A percentile compares a stretch with the other conserved stretches of the same genome.
phyloP scores from a whole-genome alignment of 2,888 invertebrate genomes.

The Sepiola atlantica region DNA sequence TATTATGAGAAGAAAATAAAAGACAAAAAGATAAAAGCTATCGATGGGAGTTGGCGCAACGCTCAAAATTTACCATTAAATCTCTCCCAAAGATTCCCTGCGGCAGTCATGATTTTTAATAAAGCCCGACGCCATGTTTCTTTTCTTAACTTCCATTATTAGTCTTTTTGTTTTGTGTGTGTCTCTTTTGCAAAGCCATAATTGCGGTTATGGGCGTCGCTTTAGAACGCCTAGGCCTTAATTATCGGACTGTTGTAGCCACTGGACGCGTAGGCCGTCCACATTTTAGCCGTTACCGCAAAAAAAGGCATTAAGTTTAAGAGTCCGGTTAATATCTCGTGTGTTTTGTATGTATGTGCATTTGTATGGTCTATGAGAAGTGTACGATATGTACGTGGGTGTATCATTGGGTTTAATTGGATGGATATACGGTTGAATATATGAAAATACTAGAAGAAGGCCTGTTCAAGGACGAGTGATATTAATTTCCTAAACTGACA shows the following conservation, averaged over 20 bases:
- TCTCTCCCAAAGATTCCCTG: neutral
- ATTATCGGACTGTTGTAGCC: neutral
- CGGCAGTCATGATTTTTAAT: slow-evolving; percentile 14
- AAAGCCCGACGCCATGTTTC: neutral
- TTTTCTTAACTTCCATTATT: neutral
- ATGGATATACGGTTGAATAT: too few relatives aligned
- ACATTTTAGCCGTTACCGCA: neutral
- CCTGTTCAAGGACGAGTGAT: too few relatives aligned
- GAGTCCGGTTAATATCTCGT: neutral
- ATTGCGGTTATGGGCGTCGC: slow-evolving; percentile 32
- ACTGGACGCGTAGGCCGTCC: neutral
- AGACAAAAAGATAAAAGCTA: neutral
- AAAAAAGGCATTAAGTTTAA: neutral
- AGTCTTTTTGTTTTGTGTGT: neutral
- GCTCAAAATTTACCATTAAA: slow-evolving; percentile 16
- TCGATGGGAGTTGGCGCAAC: neutral
- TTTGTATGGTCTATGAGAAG: neutral
- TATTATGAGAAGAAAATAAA: neutral
- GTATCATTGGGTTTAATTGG: neutral
- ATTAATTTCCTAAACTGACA: too few relatives aligned
- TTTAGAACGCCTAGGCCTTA: neutral
- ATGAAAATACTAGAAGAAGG: too few relatives aligned
- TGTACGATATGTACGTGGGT: neutral
- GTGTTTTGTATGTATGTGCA: neutral
- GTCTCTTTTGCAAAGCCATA: neutral